Evolutionary conservation across 2,888 invertebrate genomes (phyloP), one percentile per base, ranked within the genome.

Genomic region (Lomographa bimaculata): DNA sequence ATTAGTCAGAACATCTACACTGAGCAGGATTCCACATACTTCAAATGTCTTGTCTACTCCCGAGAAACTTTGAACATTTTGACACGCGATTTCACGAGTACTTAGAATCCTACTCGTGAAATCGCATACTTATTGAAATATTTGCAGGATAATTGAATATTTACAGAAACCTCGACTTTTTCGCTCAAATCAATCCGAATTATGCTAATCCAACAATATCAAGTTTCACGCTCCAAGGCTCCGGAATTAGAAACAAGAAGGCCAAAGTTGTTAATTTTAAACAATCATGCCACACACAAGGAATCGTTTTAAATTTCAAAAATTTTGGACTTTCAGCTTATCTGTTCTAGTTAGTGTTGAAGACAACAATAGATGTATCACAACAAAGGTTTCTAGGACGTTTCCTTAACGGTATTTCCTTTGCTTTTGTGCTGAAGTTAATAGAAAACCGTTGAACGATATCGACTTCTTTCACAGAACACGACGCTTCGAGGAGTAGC

Each of bases 1-100:
- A 85, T 86, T 85, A 86, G 77, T 75, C 71, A 76, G 72, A 82
- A 73, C 73, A 76, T 63, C 66, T 64, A 70, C 64, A 68, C 71
- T 64, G 62, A 69, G 71, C 69, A 64, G 54, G 58, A 68, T 62
- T 68, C 52, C 57, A 67, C 62, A 64, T 69, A 54, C 70, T 71
- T 65, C 61, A 65, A 64, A 61, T 69, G 60, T 62, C 66, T 62
- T 61, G 67, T 63, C 72, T 62, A 68, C 58, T 70, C 65, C 38
- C 32, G 48, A 58, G 50, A 59, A 60, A 64, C 62, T 60, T 54
- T 58, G 56, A 57, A 59, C 59, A 64, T 61, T 60, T 54, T 58
- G 56, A 57, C 4, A 7, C 4, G 11, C 57, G 9, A n/a, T 18
- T 21, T 8, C 33, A 7, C 18, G 16, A 43, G 27, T 34, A 28